A percentile compares a stretch with the other conserved stretches of the same genome.
phyloP scores from a whole-genome alignment of 23 tunicate genomes.

The Clavelina lepadiformis region DNA sequence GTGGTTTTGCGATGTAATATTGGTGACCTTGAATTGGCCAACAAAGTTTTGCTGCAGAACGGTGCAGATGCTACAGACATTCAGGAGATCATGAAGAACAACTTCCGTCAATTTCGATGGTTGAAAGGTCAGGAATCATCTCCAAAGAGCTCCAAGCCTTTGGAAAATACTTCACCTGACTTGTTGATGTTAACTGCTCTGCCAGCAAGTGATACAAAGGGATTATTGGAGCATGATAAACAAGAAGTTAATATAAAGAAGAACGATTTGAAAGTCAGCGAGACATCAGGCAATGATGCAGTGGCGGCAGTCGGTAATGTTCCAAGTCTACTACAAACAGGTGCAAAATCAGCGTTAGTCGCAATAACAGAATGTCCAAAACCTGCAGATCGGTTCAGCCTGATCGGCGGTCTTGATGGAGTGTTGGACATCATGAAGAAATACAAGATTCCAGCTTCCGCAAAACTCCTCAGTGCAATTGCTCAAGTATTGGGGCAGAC shows the following conservation, averaged over 20 bases:
- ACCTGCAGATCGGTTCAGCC: conserved; percentile 37
- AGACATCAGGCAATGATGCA: too few species aligned
- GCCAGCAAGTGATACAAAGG: too few species aligned
- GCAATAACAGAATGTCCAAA: conserved; percentile 38
- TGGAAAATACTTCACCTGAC: too few species aligned
- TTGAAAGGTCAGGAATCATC: conserved; percentile 53
- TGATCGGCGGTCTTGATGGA: conserved; percentile 58
- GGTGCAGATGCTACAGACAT: conserved; percentile 5
- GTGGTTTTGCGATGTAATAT: conserved; percentile 41
- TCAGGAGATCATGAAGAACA: conserved; percentile 26
- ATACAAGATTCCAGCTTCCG: conserved; percentile 25
- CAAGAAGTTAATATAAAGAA: too few species aligned
- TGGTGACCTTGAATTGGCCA: conserved; percentile 42
- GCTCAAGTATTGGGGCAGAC: conserved; percentile 12
- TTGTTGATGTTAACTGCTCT: too few species aligned
- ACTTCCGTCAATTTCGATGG: conserved; percentile 58
- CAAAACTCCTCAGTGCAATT: conserved; percentile 15
- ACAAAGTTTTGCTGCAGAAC: neutral
- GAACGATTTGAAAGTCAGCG: too few species aligned
- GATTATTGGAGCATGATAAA: too few species aligned
- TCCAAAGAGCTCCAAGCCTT: conserved; percentile 29
- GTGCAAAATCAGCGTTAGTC: conserved; percentile 1
- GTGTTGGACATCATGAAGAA: conserved; percentile 38
- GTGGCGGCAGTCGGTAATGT: too few species aligned
- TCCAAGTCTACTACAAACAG: neutral